Evolutionary conservation across 2,888 invertebrate species (phyloP), one percentile per base, ranked within the genome.

Genomic region (Acleris emargana): DNA sequence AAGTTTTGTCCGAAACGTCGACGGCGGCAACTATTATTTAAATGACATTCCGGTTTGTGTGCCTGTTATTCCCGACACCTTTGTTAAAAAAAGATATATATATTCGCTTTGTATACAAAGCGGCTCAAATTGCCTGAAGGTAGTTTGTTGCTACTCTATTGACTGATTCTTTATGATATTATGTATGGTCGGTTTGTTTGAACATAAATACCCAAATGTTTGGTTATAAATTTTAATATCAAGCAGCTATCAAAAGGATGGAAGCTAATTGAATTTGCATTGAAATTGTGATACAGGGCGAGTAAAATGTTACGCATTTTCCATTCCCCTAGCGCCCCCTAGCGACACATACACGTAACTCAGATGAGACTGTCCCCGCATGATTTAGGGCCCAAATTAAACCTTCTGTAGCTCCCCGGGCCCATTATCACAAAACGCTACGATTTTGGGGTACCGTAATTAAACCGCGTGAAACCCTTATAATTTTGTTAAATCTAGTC

Each of bases 381-480:
- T 84, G 83, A 84, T 84, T 86, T 83, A 81, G 77, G 75, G 76
- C 70, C 72, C 70, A 76, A 79, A 80, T 81, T 80, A 75, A 79
- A 79, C 78, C 75, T 75, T 76, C 73, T 76, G 71, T 68, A 42
- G 66, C 60, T 66, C 63, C 70, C 62, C 54, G 68, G 70, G 68
- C 67, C 69, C 66, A 73, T 71, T 68, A 73, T 58, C 57, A 57
- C 67, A 47, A 62, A 64, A 64, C 63, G 60, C 62, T 54, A 57
- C 57, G 59, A 61, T 61, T 62, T 62, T 69, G 67, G 71, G 71
- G 72, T 74, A 73, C 74, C 71, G 72, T 74, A 75, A 76, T 79
- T 76, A 77, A 71, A 75, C 72, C 71, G 71, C 71, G 67, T 75
- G 71, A 72, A 62, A 62, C 66, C 66, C 66, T 52, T 66, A 61